Evolutionary conservation across 2,113 vertebrate genomes (phyloP), one percentile per base, ranked within the genome.

Genomic region (Colossoma macropomum): DNA sequence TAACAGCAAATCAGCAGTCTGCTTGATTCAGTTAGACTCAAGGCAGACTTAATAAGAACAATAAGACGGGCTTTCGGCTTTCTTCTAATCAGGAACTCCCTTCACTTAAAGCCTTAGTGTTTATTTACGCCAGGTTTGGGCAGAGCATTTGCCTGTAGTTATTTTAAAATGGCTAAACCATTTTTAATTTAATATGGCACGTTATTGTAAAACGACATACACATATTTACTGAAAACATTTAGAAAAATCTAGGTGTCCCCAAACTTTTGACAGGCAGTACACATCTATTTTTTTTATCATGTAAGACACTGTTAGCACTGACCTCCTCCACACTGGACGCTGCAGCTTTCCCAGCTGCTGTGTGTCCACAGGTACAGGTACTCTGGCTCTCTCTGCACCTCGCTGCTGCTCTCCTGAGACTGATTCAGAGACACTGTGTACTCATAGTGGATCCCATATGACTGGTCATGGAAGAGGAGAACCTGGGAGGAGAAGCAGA

Each of bases 301-400:
- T n/a, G n/a, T n/a, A n/a, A n/a, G n/a, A n/a, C n/a, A 11, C 41
- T 45, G 9, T 45, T 45, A 0, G 48, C 62, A 68, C 90, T 93
- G 86, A 99, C 98, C 98, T 96, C 96, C 97, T 89, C 98, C 98
- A 60, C 98, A 99, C 85, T 97, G 96, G 78, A 97, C 95, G 0
- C 93, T 97, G 87, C 98, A 99, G 56, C 95, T 94, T 85, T 96
- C 95, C 98, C 98, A 99, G 89, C 96, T 93, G 0, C 96, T 97
- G 93, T 99, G 98, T 0, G 96, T 98, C 98, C 98, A 99, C 91
- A 99, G 95, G 91, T 97, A 98, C 83, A 97, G 90, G n/a, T 96
- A 95, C 19, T 96, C 95, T 32, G 94, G 93, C 2, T 96, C 94
- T 34, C 84, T 95, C 52, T 92, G 92, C 0, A 93, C 93, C 79